phyloP scores from a whole-genome alignment of 2,113 vertebrate species.

The Ceratotherium simum region DNA sequence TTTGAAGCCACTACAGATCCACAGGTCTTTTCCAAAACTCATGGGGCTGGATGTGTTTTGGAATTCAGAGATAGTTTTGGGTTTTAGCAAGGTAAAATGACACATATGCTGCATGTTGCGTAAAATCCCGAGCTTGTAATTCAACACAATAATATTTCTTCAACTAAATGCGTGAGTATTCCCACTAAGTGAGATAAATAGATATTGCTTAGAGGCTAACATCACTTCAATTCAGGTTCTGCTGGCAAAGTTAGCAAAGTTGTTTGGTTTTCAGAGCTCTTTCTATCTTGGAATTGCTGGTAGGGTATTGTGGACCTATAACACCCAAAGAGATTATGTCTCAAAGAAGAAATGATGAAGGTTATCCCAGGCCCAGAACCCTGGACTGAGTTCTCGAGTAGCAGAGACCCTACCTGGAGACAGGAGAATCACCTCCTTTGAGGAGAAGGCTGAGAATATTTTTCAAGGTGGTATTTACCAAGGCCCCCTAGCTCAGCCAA shows the following conservation, averaged over 20 bases:
- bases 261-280: not conserved
- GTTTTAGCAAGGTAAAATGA: constrained; percentile 28
- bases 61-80: constrained; percentile 13
- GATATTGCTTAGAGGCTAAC: not conserved
- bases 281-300: not conserved
- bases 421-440: not conserved
- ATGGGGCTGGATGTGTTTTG: not conserved
- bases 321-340: not conserved
- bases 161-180: not conserved
- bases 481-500: not conserved
- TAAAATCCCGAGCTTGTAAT: not conserved
- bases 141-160: not conserved
- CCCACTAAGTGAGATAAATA: not conserved
- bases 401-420: not conserved
- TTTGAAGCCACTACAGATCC: not conserved
- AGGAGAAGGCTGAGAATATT: not conserved
- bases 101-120: not conserved
- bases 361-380: not conserved
- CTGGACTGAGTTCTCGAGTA: not conserved
- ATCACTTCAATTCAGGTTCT: not conserved
- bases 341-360: not conserved
- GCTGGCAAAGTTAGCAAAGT: not conserved
- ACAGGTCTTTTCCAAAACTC: not conserved
- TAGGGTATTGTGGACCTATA: not conserved
- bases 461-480: not conserved